Conservation (phyloP, 2,113 vertebrate genomes). For the Sylvicapra grimmia region DNA sequence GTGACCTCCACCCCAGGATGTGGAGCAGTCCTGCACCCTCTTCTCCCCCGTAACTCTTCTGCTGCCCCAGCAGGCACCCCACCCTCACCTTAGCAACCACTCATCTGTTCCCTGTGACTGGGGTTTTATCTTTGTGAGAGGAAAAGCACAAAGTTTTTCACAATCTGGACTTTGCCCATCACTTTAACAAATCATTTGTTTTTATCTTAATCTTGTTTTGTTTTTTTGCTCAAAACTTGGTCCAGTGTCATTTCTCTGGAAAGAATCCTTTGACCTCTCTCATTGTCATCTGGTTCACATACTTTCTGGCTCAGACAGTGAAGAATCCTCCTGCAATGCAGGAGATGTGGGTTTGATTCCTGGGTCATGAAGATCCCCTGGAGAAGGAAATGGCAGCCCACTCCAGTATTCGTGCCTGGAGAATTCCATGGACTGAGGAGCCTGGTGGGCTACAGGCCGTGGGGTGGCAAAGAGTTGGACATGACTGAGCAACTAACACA, state of each 20-base stretch:
- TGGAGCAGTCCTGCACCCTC: too few relatives aligned
- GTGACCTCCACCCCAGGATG: not conserved
- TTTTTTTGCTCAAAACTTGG: not conserved
- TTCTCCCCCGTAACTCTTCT: fast-evolving
- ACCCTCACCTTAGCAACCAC: not conserved
- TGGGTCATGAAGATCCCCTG: not conserved
- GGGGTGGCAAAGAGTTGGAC: not conserved
- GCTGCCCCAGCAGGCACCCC: not conserved
- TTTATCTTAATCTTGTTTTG: not conserved
- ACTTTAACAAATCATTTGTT: not conserved
- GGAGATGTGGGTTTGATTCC: not conserved
- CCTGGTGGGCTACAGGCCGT: not conserved
- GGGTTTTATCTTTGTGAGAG: not conserved
- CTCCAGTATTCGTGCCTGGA: not conserved
- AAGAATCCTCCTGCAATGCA: not conserved
- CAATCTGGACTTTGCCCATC: not conserved
- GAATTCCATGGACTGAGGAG: not conserved
- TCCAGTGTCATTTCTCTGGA: not conserved
- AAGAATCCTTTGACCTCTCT: not conserved
- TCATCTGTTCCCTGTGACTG: not conserved
- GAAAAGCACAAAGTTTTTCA: not conserved
- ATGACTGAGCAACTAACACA: not conserved
- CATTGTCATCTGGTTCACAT: not conserved
- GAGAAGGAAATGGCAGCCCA: not conserved
- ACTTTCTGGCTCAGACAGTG: not conserved